These are phyloP conservation scores for Hipposideros armiger DNA, from an alignment of 2,113 vertebrate genomes.

Conservation along the genomic window DNA sequence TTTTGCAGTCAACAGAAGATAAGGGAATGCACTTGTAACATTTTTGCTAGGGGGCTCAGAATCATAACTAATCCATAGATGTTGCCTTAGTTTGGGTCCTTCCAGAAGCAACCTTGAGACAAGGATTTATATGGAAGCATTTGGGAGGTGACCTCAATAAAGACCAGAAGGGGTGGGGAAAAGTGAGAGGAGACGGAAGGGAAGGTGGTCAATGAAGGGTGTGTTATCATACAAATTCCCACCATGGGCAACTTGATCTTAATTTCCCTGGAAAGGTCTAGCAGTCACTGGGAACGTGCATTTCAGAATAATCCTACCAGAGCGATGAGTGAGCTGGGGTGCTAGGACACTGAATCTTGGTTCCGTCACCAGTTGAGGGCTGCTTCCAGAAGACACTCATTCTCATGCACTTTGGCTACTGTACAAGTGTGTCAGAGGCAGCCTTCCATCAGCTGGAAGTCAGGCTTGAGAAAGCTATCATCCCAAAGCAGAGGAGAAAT, in stretches of 20 bases:
- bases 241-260: neutral
- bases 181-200: neutral
- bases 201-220: neutral
- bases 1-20: neutral
- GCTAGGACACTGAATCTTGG: neutral
- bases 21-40: neutral
- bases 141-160: neutral
- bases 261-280: neutral
- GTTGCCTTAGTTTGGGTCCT: neutral
- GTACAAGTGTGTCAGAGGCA: neutral
- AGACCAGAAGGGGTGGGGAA: neutral
- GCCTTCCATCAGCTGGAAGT: neutral
- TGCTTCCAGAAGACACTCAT: neutral
- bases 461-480: neutral
- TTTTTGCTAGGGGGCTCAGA: neutral
- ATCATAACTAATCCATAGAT: neutral
- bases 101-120: neutral
- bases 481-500: neutral
- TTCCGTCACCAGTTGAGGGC: neutral
- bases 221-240: neutral
- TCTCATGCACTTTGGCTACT: neutral
- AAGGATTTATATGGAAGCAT: neutral
- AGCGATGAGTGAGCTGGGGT: neutral
- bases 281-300: neutral
- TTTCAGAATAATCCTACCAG: neutral